Conservation (phyloP, 2,888 invertebrate species). For the Julus scanicus region DNA sequence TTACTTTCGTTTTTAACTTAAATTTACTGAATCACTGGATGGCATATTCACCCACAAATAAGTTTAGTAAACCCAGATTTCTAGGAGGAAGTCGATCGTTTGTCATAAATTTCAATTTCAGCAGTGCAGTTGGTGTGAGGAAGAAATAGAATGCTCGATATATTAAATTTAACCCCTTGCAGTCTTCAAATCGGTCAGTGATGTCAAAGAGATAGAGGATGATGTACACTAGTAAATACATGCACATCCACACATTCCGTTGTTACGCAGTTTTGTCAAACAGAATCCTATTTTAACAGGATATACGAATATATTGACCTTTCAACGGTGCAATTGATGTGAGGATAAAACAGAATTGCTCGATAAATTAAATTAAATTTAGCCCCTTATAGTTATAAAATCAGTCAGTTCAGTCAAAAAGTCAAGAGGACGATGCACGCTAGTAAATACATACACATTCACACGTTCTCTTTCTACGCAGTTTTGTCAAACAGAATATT, state of each 20-base stretch:
- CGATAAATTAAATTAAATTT: not conserved
- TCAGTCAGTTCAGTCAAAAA: not conserved
- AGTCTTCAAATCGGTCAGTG: too few relatives aligned
- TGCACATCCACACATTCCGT: not conserved
- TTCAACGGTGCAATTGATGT: too few relatives aligned
- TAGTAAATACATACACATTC: not conserved
- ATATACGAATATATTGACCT: too few relatives aligned
- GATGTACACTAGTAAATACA: not conserved
- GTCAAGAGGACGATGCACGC: not conserved
- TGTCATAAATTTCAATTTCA: not conserved
- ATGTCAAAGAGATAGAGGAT: not conserved
- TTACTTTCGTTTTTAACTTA: not conserved
- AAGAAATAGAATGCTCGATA: too few relatives aligned
- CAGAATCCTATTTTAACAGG: not conserved
- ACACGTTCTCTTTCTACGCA: not conserved
- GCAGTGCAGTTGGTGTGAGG: too few relatives aligned
- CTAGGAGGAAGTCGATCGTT: not conserved
- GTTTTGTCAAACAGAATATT: not conserved
- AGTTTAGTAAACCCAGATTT: not conserved
- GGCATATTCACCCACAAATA: not conserved
- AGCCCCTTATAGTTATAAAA: not conserved
- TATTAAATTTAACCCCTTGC: too few relatives aligned
- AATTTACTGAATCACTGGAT: not conserved
- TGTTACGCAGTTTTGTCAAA: not conserved
- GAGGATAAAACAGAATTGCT: too few relatives aligned